Conservation (phyloP, 2,888 invertebrate genomes). For the Nomada fabriciana region DNA sequence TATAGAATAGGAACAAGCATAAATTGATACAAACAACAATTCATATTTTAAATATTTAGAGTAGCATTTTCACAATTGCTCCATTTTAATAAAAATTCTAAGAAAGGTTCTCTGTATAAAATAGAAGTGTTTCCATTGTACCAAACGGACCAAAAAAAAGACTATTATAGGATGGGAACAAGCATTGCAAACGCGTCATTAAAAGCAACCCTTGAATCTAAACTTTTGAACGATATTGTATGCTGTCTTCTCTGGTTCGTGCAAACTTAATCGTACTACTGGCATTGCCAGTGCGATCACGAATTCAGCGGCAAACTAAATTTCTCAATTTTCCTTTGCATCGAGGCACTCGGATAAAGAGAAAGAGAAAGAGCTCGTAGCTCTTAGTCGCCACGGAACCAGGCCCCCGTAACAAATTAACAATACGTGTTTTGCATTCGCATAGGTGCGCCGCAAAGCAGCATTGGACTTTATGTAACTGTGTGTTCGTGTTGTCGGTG, state of each 20-base stretch:
- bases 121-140: too few relatives aligned
- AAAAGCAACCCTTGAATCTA: not conserved
- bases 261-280: not conserved
- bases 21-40: too few relatives aligned
- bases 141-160: too few relatives aligned
- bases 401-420: slow-evolving; percentile 50
- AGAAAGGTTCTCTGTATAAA: too few relatives aligned
- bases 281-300: slow-evolving; percentile 36
- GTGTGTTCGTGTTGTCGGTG: not conserved
- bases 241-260: not conserved
- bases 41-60: too few relatives aligned
- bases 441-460: slow-evolving; percentile 21
- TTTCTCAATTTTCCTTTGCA: slow-evolving; percentile 53
- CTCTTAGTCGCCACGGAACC: slow-evolving; percentile 28
- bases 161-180: too few relatives aligned
- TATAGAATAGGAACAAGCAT: too few relatives aligned
- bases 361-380: slow-evolving; percentile 14
- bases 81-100: too few relatives aligned
- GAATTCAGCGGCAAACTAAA: slow-evolving; percentile 42
- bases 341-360: not conserved
- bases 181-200: not conserved
- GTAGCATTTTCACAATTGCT: too few relatives aligned
- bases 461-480: slow-evolving; percentile 15
- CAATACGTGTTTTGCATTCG: slow-evolving; percentile 58
- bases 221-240: not conserved